Evolutionary conservation across 2,113 vertebrate genomes (phyloP), one percentile per base, ranked within the genome.

Genomic region (Heterocephalus glaber): DNA sequence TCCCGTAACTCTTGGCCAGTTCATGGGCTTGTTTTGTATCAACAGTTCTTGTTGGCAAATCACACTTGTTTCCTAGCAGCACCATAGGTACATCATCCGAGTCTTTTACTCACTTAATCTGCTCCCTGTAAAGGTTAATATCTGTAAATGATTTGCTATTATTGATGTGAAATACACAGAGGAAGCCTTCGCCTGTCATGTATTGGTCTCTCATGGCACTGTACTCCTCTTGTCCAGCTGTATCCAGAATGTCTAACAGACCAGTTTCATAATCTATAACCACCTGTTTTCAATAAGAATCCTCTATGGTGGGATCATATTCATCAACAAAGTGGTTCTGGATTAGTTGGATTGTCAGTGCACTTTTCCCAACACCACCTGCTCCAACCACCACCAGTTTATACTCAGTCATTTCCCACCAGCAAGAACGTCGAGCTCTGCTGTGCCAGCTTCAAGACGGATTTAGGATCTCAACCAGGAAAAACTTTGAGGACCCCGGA

Each of bases 321-420:
- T 99, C 99, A 96, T 99, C 99, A 96, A 99, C 99, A 98, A 99
- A 99, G 97, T 99, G 99, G 98, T 99, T 99, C 98, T 99, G 99
- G 96, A 99, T 99, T 41, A 99, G 99, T 98, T 99, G 99, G 96
- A 99, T 99, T 63, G 99, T 99, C 96, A 99, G 97, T 14, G 99
- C 99, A 95, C 99, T 99, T 98, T 99, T 99, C 63, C 99, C 99
- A 61, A 99, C 99, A 96, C 99, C 99, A 92, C 99, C 99, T 58
- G 99, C 99, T 96, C 99, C 99, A 97, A 99, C 99, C 98, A 99
- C 99, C 90, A 99, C 99, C 98, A 99, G 97, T 98, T 99, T 99
- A 98, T 99, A 99, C 98, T 99, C 99, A 2, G 99, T 99, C 99
- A 99, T 99, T 96, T 98, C 98, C 96, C 94, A 96, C 89, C 95